Base-by-base conservation (phyloP, 2,797 vertebrate species). In the Tauraco hartlaubi region DNA sequence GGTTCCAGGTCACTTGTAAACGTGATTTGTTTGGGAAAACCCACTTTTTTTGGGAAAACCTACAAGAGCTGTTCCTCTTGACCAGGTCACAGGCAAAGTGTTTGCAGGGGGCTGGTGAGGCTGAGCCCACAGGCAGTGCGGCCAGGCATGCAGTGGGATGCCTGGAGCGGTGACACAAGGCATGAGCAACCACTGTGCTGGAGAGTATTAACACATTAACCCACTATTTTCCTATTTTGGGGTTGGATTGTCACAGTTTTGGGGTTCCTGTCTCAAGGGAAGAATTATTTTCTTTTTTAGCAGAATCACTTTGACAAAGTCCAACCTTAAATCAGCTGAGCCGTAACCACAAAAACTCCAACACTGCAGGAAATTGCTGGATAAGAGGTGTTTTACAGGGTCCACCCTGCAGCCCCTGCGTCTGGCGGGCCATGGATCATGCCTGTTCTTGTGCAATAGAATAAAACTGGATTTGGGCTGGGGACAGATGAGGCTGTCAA, bases 71-170 rank as follows among this genome's bases (percentile, higher is more conserved):
- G 1, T 44, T 20, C 31, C 35, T 61, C 67, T 25, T 2, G 0
- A 21, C 29, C 0, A 2, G 29, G 15, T 29, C n/a, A 2, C 12
- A 1, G 3, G 17, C 43, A 9, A 55, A 43, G 22, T 71, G 64
- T 33, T 62, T 4, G 2, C 1, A 1, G 21, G 15, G 19, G 11
- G 23, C 25, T 37, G 28, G 3, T 18, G 31, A 0, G 20, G 17
- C 61, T 7, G 25, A 49, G 35, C 43, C 25, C 41, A 2, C 28
- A 11, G 55, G 35, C 39, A 14, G 39, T 13, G 39, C 14, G 39
- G 12, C 13, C 12, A 14, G 39, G 15, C 39, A 41, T 41, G 7
- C 66, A 8, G 44, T 23, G 62, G 43, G 41, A 19, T 1, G 1
- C 22, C 90, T 18, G 48, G 48, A 9, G 26, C 4, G 2, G 54